Base-by-base conservation (phyloP, 2,888 invertebrate species). In the Fissipunctia ypsillon region DNA sequence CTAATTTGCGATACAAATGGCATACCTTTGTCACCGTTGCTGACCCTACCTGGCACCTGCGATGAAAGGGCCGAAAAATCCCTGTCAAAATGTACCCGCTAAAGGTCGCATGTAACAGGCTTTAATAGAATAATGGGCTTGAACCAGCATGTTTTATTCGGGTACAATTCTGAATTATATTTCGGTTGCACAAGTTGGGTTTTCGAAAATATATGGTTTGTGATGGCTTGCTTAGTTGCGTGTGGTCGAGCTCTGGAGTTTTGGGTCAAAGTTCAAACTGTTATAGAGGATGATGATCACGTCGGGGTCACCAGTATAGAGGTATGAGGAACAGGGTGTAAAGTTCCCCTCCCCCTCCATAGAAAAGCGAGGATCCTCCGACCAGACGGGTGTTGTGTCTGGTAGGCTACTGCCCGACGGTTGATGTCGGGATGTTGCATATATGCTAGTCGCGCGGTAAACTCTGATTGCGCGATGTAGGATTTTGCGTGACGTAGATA, bases 1-100 rank as follows among this genome's bases (percentile, higher is more conserved):
- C 88, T 90, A 88, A 91, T 89, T 88, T 88, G 84, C 81, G 87
- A 87, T 85, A 89, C 84, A 90, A 90, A 90, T 87, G 88, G 86
- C 84, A 80, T 76, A 88, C 88, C 86, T 89, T 88, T 89, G 85
- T 89, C 89, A 88, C 80, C 59, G 56, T 3, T 50, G 31, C 38
- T 81, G 84, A 84, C 84, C 84, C 80, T 82, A 76, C 82, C 84
- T 80, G 84, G 73, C 80, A 80, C 84, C 85, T 81, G 84, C 76
- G 84, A 78, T 72, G 70, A 76, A 78, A 76, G 77, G 68, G 38
- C 73, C 76, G 57, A 80, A 86, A 86, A 87, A 86, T 84, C 77
- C 76, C 57, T 74, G 74, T 80, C 75, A 74, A 76, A 81, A 85
- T 75, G 70, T 75, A 67, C 61, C 54, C n/a, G 52, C 31, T 61